Conservation (phyloP, 30 jellyfish, hydroid and myxozoan genomes). For the Turritopsis rubra region DNA sequence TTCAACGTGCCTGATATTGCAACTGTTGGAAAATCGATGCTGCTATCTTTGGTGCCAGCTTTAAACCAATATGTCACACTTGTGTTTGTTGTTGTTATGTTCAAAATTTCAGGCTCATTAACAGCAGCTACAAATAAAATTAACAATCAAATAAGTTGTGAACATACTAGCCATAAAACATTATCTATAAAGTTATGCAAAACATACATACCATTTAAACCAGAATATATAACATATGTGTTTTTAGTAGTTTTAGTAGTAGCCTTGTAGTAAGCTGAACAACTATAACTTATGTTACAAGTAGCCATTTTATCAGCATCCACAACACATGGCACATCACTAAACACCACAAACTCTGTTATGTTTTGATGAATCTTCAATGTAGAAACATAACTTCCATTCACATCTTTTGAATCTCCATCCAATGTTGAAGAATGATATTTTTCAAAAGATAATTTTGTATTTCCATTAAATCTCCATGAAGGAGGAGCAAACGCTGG, state of each 20-base stretch:
- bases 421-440: neutral
- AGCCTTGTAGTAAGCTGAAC: neutral
- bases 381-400: neutral
- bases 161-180: neutral
- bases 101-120: neutral
- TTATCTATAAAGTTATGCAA: neutral
- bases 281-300: neutral
- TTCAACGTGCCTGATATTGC: neutral
- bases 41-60: neutral
- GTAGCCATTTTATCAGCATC: neutral
- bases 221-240: neutral
- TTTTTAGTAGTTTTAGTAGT: neutral
- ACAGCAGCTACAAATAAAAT: neutral
- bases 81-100: neutral
- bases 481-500: neutral
- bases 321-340: neutral
- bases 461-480: neutral
- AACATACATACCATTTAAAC: conserved; percentile 16
- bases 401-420: neutral
- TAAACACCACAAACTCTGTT: neutral
- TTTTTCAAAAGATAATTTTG: no score
- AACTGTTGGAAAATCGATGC: neutral
- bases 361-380: neutral
- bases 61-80: neutral
- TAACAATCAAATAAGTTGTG: neutral